Evolutionary conservation across 2,797 vertebrate species (phyloP), one percentile per base, ranked within the genome.

Genomic region (Urophycis tenuis): DNA sequence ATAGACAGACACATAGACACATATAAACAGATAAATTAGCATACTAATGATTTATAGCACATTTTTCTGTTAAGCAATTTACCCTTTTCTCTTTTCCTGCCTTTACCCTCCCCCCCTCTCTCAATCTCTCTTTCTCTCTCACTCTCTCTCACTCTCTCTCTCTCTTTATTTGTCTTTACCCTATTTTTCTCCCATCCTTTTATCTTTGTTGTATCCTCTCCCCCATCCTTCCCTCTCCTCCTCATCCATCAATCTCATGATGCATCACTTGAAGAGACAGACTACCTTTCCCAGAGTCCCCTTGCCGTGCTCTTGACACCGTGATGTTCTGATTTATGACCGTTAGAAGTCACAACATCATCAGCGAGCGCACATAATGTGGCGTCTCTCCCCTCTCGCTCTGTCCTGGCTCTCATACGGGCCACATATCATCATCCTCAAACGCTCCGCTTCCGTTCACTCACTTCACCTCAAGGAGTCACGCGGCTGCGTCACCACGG

Each of bases 281-380:
- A 35, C 17, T 69, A 35, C 73, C 3, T 34, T 75, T 76, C 34
- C 69, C 71, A 60, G 49, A 32, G 53, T 12, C 25, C 72, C 72
- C 72, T 70, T 76, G 22, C 45, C 5, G 29, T 30, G 25, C 31
- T 34, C 76, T 34, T n/a, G 74, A 29, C 30, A 71, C 71, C n/a
- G 31, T 22, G 64, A 9, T 41, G 71, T 33, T n/a, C 33, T 73
- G 32, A 64, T 75, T 72, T 49, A 79, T 22, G 39, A 39, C 75
- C 74, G 71, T 53, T 49, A 32, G 39, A 53, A n/a, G 39, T 73
- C 71, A 75, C 25, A 33, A 76, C 71, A 53, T 53, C 49, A 53
- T 53, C 49, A 53, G 22, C 49, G n/a, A 53, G n/a, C 49, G 9
- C 49, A 4, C 49, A 53, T 53, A 45, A 53, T 22, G 49, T 5